Base-by-base conservation (phyloP, 2,888 invertebrate species). In the Theretra japonica region DNA sequence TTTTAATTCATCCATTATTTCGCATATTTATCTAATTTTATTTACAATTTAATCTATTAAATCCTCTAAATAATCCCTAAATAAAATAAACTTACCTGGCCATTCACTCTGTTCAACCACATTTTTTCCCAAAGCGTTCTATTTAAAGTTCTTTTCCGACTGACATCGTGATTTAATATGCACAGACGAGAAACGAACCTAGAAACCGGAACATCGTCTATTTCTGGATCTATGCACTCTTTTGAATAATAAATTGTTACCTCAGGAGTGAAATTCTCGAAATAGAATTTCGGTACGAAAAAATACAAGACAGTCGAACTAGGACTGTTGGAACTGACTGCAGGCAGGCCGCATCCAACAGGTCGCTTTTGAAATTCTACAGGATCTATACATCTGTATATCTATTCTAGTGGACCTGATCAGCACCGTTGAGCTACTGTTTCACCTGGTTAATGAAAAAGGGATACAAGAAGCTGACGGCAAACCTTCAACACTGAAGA, bases 161-260 rank as follows among this genome's bases (percentile, higher is more conserved):
- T 65, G 65, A 48, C 48, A 23, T 23, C 65, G 23, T 48, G 41
- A 41, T 65, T 23, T 48, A 48, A 65, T 48, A 65, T 65, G 65
- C 65, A 48, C 65, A 65, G 65, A 65, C 65, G 23, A 23, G 48
- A 6, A 23, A 21, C 41, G 41, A 15, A 48, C 48, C 41, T 65
- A 23, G 65, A 65, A 25, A 41, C 41, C 41, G 5, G 65, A 48
- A 48, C 65, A 48, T 53, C 53, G 65, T 48, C 33, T 65, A 65
- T 65, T 48, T 65, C 65, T 65, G 41, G 48, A 48, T 23, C 21
- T 53, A 53, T 53, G 53, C 41, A 48, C 65, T 48, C 65, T 65
- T 23, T 65, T 65, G 15, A 62, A 62, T 62, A 62, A 48, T 48
- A 65, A 48, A 65, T 23, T 28, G 53, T 15, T 48, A 48, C 23